Conservation (phyloP, 2,113 vertebrate species). For the Bolborhynchus lineola region DNA sequence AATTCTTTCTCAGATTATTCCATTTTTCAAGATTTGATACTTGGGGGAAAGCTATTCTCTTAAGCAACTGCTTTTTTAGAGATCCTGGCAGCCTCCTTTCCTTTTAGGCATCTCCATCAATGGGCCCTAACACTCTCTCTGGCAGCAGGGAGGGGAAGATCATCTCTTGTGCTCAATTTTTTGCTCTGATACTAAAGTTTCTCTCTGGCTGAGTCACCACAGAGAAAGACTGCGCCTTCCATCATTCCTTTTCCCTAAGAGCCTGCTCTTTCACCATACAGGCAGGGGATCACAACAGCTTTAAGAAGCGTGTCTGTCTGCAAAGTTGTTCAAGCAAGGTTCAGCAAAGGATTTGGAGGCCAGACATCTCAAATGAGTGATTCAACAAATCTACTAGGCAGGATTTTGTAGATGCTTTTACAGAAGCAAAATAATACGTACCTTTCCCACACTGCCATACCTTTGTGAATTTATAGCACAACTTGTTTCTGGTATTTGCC, state of each 20-base stretch:
- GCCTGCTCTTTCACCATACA: fast-evolving
- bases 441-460: not conserved
- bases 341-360: not conserved
- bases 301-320: not conserved
- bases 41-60: not conserved
- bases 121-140: fast-evolving
- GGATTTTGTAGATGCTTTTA: not conserved
- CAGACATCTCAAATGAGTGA: not conserved
- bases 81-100: not conserved
- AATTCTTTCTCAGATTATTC: not conserved
- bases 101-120: not conserved
- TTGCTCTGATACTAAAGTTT: not conserved
- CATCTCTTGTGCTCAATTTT: not conserved
- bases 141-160: not conserved
- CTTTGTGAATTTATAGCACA: not conserved
- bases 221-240: not conserved
- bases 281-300: not conserved
- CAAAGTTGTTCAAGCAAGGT: not conserved
- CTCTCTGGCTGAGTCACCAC: not conserved
- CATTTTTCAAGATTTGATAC: not conserved
- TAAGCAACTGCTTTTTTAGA: not conserved
- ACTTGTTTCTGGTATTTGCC: not conserved
- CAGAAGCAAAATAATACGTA: not conserved
- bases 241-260: not conserved
- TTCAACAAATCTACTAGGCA: not conserved